Conservation (phyloP, 2,113 vertebrate species). For the Odobenus rosmarus region DNA sequence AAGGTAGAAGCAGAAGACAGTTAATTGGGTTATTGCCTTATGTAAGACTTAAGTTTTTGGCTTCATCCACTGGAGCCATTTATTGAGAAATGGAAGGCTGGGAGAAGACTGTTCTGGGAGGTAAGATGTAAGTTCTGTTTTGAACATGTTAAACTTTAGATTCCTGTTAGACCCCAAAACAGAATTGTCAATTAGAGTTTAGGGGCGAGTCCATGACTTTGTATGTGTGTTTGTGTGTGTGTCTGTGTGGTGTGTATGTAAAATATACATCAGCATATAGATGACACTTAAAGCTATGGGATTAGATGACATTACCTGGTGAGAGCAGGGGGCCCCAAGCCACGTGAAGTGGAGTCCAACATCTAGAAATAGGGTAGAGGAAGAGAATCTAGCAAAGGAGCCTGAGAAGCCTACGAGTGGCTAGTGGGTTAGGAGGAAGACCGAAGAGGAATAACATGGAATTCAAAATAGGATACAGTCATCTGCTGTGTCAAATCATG, state of each 20-base stretch:
- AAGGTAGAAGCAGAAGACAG: background rate
- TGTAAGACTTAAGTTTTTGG: background rate
- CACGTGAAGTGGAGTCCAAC: background rate
- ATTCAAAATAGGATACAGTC: background rate
- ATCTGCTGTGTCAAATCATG: background rate
- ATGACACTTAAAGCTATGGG: background rate
- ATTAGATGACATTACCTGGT: background rate
- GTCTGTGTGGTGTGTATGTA: too few species aligned
- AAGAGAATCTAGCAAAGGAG: background rate
- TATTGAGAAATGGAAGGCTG: background rate
- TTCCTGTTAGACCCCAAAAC: background rate
- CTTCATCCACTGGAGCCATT: background rate
- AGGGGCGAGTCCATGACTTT: background rate
- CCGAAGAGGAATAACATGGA: background rate
- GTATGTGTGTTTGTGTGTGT: too few species aligned
- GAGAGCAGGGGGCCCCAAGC: background rate
- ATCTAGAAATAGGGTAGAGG: background rate
- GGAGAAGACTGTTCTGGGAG: background rate
- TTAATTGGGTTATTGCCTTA: background rate
- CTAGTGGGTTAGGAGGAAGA: background rate
- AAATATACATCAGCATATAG: background rate
- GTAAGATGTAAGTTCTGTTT: conserved; percentile 6
- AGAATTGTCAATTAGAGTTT: background rate
- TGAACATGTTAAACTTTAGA: background rate
- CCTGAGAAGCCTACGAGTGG: background rate